These are phyloP conservation scores for Ostrea denselamellosa DNA, from an alignment of 1,140 invertebrate genomes.

Conservation along the genomic window DNA sequence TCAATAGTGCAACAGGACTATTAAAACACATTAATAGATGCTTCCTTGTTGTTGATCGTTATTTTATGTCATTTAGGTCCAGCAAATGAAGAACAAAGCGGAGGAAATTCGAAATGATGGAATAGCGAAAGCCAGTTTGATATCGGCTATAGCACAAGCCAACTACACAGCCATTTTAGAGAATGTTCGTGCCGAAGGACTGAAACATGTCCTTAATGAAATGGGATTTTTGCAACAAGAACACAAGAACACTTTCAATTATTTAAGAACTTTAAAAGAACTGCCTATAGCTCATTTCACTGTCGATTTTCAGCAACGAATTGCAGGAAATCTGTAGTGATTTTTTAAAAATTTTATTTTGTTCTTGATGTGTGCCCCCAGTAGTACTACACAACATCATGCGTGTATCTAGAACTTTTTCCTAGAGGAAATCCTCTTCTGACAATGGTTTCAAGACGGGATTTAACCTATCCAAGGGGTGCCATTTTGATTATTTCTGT, in stretches of 20 bases:
- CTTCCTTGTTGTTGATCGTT: no score
- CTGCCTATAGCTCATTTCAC: slow-evolving; percentile 68
- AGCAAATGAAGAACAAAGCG: slow-evolving; percentile 68
- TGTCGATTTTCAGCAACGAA: slow-evolving; percentile 73
- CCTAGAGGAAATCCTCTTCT: no score
- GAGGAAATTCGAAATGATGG: slow-evolving; percentile 66
- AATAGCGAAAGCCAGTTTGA: slow-evolving; percentile 58
- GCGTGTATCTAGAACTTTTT: no score
- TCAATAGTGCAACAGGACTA: no score
- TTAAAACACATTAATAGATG: no score
- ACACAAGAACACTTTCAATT: slow-evolving; percentile 73
- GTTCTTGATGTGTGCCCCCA: no score
- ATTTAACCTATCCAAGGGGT: no score
- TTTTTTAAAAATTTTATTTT: background rate
- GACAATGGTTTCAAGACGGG: no score
- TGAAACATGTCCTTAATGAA: slow-evolving; percentile 65
- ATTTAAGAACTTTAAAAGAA: slow-evolving; percentile 68
- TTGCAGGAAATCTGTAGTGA: slow-evolving; percentile 60
- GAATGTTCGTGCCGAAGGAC: slow-evolving; percentile 65
- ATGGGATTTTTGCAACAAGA: slow-evolving; percentile 63
- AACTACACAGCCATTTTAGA: slow-evolving; percentile 70
- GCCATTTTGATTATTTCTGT: no score
- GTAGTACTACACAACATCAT: no score
- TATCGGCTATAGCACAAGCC: slow-evolving; percentile 59
- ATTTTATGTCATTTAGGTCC: slow-evolving; percentile 59